Conservation (phyloP, 2,113 vertebrate species). For the Mustela nigripes region DNA sequence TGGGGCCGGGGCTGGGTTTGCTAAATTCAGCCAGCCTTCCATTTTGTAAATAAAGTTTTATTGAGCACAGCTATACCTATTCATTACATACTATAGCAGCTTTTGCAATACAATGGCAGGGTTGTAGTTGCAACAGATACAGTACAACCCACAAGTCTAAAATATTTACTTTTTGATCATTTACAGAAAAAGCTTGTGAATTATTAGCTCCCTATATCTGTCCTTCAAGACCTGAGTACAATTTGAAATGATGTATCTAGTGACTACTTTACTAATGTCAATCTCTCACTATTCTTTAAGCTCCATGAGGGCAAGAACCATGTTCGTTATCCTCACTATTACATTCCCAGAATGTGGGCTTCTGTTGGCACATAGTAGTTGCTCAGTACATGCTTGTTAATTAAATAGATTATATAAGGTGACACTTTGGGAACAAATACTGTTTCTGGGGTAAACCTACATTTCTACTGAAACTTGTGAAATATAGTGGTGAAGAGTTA, state of each 20-base stretch:
- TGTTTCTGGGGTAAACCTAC: not conserved
- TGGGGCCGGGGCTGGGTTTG: not conserved
- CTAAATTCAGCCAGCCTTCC: not conserved
- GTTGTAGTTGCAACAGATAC: not conserved
- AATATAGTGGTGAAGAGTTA: not conserved
- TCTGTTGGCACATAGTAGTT: not conserved
- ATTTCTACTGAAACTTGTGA: not conserved
- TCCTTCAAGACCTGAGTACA: constrained; percentile 26
- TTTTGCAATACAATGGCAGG: not conserved
- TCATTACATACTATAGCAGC: not conserved
- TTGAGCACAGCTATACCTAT: not conserved
- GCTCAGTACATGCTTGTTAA: constrained; percentile 21
- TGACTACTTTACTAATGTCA: constrained; percentile 10
- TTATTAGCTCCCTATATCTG: not conserved
- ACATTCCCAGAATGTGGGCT: not conserved
- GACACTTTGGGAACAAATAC: not conserved
- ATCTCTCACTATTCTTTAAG: not conserved
- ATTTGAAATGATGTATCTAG: not conserved
- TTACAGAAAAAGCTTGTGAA: not conserved
- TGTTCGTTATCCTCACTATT: not conserved
- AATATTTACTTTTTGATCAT: not conserved
- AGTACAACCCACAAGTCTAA: not conserved
- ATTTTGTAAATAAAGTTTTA: constrained; percentile 44
- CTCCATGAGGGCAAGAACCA: not conserved
- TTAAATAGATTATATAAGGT: not conserved